Evolutionary conservation across 2,113 vertebrate species (phyloP).

Genomic region (Paratilapia polleni): DNA sequence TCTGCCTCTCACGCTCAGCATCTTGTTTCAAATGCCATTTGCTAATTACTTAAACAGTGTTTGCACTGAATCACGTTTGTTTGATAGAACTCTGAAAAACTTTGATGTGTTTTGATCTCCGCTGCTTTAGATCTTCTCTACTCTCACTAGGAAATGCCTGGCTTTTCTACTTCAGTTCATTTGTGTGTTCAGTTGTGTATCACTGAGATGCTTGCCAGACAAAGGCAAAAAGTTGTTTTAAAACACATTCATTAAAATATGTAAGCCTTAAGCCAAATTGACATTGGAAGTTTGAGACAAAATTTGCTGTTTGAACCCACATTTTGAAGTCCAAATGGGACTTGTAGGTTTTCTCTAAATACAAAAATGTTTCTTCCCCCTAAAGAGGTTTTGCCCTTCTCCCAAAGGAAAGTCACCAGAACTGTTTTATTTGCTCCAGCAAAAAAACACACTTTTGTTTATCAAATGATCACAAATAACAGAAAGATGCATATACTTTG

Average conservation of each 20-base stretch:
- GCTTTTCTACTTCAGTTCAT: background rate
- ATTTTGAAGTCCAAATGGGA: background rate
- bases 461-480: background rate
- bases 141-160: background rate
- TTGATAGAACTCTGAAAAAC: background rate
- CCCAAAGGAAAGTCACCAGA: background rate
- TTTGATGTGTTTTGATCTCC: slow-evolving; percentile 9
- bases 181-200: background rate
- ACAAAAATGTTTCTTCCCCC: background rate
- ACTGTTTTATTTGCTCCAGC: background rate
- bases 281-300: background rate
- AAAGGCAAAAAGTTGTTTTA: background rate
- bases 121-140: background rate
- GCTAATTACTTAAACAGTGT: background rate
- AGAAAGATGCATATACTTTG: background rate
- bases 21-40: background rate
- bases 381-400: background rate
- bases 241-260: background rate
- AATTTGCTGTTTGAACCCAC: background rate
- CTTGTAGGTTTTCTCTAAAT: background rate
- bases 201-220: background rate
- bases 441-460: background rate
- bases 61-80: background rate
- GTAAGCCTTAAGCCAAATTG: background rate
- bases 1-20: background rate